Base-by-base conservation (phyloP, 2,797 vertebrate genomes). In the Acropternis orthonyx region DNA sequence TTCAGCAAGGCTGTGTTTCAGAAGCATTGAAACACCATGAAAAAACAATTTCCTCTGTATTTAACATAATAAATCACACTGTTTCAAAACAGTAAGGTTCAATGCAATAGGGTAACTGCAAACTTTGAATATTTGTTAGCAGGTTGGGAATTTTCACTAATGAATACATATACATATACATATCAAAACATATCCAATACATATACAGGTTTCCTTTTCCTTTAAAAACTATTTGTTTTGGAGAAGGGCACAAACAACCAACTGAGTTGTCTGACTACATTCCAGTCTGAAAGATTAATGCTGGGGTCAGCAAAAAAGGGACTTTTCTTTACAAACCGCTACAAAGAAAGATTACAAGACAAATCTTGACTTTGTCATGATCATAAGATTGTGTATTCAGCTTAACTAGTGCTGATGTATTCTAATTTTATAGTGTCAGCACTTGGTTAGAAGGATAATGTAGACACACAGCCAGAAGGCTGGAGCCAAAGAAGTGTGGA, bases 361-460 rank as follows among this genome's bases (percentile, higher is more conserved):
- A 91, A 91, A 91, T 88, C 68, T 80, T 80, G 68, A 91, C 36
- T 89, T 82, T 54, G 32, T 74, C 52, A 6, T 23, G n/a, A 90
- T 68, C 69, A 23, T 66, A 65, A 59, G 75, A 56, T n/a, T 65
- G 41, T 23, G 18, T 67, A 67, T 89, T 79, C 4, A 0, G 44
- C 44, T 77, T 93, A 80, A 93, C 22, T 39, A 74, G 39, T 44
- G 49, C 59, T 93, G 59, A 80, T 46, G 43, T 58, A 28, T 59
- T 94, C 87, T 66, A 85, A 85, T 94, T 89, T 63, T 39, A 77
- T 56, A 36, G 52, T 54, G 49, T 79, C 59, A 94, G 75, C 67
- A 44, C 52, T 87, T 52, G 36, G 20, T 76, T 63, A 79, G 63
- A 63, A 73, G 52, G n/a, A 43, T 80, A 77, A 87, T 62, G 24